Base-by-base conservation (phyloP, 2,888 invertebrate species). In the Epinotia ramella region DNA sequence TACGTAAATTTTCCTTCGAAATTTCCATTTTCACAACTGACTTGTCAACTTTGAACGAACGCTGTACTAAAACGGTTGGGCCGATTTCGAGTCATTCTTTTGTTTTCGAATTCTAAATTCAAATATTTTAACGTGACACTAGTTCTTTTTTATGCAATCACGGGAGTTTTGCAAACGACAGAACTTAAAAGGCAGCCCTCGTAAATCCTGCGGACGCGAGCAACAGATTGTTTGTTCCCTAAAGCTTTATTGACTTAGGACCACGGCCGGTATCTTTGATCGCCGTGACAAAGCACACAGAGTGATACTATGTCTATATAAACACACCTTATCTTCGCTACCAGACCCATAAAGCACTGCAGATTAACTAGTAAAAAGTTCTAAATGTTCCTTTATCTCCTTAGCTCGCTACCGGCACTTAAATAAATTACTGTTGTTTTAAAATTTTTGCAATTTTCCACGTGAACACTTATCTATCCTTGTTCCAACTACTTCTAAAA, bases 201-300 rank as follows among this genome's bases (percentile, higher is more conserved):
- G n/a, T n/a, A 28, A 28, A 28, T 28, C 24, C 24, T 3, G 24
- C 24, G 24, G 24, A 28, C 24, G 24, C 24, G 24, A 28, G 24
- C 24, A 28, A 28, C 24, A 28, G 24, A 28, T 28, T 28, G 24
- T 28, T 28, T 28, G 24, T 28, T 28, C 24, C 24, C 24, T 28
- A 80, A 78, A 81, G 80, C 80, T 77, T 82, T 86, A 84, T 86
- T 87, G 87, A 86, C 87, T 86, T 84, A 86, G 85, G 84, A 82
- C 80, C 81, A 76, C 71, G 78, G 77, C 53, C 77, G 63, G 73
- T 78, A 79, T 76, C 76, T 57, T 62, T 72, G 76, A 67, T 76
- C 76, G 44, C 24, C n/a, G 63, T 71, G 62, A 71, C 66, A 67
- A 71, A 66, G 67, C 72, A 72, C 56, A 72, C 72, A 75, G 60